Evolutionary conservation across 2,888 invertebrate species (phyloP), one percentile per base, ranked within the genome.

Genomic region (Chrysotoxum bicinctum): DNA sequence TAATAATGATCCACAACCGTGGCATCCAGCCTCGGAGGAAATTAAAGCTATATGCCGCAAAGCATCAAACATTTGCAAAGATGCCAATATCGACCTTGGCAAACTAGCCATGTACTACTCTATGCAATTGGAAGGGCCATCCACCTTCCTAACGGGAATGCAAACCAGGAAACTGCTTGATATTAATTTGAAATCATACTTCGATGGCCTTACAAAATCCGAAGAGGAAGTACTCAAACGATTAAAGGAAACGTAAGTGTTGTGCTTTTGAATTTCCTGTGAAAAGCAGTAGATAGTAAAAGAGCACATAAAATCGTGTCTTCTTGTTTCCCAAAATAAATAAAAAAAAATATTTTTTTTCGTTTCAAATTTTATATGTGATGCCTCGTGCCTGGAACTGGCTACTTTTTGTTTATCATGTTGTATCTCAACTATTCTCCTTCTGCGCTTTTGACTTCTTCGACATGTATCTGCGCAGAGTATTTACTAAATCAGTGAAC

Each of bases 61-160:
- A 88, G 96, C 96, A 1, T 93, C 93, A 0, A 92, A 94, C 9
- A 94, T 94, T 89, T 96, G 96, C 91, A 94, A 94, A 92, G 95
- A 95, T 90, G 89, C 88, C 48, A 89, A 88, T 37, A 93, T 95
- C 7, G 95, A 96, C 91, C 90, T 97, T 26, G 96, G 95, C 4
- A 95, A 94, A 89, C 91, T 97, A 45, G 96, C 97, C 10, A 93
- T 95, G 74, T 94, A 95, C 93, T 93, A 94, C 89, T 93, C 94
- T 0, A 91, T 95, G 54, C 92, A 93, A 88, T 94, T 95, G 89
- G 93, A 93, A 7, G 94, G 93, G 40, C 93, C 95, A 35, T 93
- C 94, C 86, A 96, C 96, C 0, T 95, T 95, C 89, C 91, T 98
- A 26, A 94, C 96, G 87, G 97, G 97, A 68, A 96, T 97, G 93